A percentile compares a stretch with the other conserved stretches of the same genome.
Conservation (phyloP, 2,888 invertebrate species). For the Pristionchus fissidentatus region DNA sequence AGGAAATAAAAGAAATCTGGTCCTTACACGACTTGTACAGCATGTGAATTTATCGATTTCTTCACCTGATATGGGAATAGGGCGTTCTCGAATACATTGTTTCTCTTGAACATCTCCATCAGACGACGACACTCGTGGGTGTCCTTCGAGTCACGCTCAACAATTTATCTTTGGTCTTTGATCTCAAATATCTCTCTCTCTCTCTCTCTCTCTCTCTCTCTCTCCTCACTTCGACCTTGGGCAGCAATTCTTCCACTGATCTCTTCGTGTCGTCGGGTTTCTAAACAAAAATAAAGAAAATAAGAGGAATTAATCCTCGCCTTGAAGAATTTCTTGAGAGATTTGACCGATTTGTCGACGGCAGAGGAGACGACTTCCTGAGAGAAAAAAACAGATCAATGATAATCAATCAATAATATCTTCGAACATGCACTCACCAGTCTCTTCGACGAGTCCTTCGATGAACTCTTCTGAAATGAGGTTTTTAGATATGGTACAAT, state of each 20-base stretch:
- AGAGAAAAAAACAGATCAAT: neutral
- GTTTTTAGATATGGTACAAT: neutral
- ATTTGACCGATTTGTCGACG: neutral
- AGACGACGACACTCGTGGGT: neutral
- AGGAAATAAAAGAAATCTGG: neutral
- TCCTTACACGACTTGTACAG: neutral
- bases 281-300: too few relatives aligned
- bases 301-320: neutral
- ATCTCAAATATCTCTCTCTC: too few relatives aligned
- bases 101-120: constrained; percentile 41
- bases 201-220: neutral
- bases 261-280: constrained; percentile 21
- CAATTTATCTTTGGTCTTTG: too few relatives aligned
- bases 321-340: constrained; percentile 24
- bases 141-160: neutral
- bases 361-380: constrained; percentile 4
- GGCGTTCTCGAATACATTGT: constrained; percentile 42
- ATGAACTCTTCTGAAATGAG: neutral
- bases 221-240: neutral
- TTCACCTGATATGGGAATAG: constrained; percentile 32
- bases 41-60: neutral
- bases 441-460: neutral
- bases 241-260: neutral
- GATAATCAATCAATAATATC: too few relatives aligned
- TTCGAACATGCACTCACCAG: neutral